Conservation (phyloP, 2,113 vertebrate genomes). For the Calonectris borealis region DNA sequence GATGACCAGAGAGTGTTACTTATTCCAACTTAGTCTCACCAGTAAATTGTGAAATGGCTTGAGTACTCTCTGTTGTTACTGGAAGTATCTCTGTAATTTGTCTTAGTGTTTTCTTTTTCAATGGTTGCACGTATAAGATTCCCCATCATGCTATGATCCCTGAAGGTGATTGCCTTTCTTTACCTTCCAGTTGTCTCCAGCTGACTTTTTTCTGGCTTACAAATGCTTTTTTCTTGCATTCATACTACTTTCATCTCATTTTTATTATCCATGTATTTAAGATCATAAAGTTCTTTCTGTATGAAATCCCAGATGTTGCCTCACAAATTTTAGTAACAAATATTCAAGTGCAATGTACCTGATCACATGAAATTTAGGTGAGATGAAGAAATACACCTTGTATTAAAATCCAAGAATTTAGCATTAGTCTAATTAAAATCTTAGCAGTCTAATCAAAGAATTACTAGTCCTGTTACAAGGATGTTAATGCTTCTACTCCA, state of each 20-base stretch:
- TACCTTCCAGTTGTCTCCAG: background rate
- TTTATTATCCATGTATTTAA: background rate
- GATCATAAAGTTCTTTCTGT: background rate
- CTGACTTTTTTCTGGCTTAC: background rate
- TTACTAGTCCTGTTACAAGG: background rate
- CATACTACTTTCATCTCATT: background rate
- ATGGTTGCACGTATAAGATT: background rate
- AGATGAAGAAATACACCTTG: background rate
- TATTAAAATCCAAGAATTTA: background rate
- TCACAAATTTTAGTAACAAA: background rate
- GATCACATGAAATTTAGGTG: background rate
- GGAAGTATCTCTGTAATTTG: background rate
- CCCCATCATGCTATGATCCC: background rate
- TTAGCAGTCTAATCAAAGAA: background rate
- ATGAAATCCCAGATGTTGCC: background rate
- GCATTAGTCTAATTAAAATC: background rate
- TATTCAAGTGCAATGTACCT: background rate
- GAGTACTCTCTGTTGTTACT: background rate
- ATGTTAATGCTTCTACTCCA: background rate
- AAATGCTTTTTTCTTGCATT: background rate
- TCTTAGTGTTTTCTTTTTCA: background rate
- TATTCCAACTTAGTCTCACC: background rate
- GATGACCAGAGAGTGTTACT: background rate
- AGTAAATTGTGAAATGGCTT: background rate
- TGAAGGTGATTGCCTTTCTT: background rate